Percentiles rank a stretch among this genome's conserved stretches.
Conservation (phyloP, 2,888 invertebrate species). For the Lasioglossum villosulum region DNA sequence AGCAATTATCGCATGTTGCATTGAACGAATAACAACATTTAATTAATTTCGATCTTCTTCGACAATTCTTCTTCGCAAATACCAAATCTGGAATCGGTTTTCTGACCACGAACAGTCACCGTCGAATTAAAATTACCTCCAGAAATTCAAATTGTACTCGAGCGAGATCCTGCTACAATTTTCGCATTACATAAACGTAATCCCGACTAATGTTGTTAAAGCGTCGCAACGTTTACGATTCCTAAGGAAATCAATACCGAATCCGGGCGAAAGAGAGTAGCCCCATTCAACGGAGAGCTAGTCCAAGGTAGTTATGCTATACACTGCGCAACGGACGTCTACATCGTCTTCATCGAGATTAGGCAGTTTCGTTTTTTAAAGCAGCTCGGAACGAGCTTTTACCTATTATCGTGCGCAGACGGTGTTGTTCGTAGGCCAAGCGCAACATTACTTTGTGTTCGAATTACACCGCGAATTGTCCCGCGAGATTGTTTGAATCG, state of each 20-base stretch:
- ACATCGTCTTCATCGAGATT: background rate
- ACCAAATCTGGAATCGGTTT: background rate
- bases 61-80: background rate
- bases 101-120: background rate
- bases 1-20: background rate
- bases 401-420: conserved; percentile 3
- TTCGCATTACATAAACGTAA: conserved; percentile 8
- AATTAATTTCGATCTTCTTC: too few species aligned
- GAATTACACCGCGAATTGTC: conserved; percentile 48
- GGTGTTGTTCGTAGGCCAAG: conserved; percentile 19
- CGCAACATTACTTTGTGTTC: conserved; percentile 44
- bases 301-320: background rate
- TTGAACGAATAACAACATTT: background rate
- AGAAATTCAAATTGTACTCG: background rate
- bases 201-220: conserved; percentile 13
- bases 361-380: background rate
- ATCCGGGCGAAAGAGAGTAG: conserved; percentile 8
- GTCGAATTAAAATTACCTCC: background rate
- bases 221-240: conserved; percentile 6
- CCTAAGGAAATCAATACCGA: conserved; percentile 11
- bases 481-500: conserved; percentile 51
- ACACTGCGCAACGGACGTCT: background rate
- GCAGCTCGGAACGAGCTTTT: conserved; percentile 19
- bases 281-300: background rate
- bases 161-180: background rate